Base-by-base conservation (phyloP, 2,888 invertebrate genomes). In the Frankliniella fusca region DNA sequence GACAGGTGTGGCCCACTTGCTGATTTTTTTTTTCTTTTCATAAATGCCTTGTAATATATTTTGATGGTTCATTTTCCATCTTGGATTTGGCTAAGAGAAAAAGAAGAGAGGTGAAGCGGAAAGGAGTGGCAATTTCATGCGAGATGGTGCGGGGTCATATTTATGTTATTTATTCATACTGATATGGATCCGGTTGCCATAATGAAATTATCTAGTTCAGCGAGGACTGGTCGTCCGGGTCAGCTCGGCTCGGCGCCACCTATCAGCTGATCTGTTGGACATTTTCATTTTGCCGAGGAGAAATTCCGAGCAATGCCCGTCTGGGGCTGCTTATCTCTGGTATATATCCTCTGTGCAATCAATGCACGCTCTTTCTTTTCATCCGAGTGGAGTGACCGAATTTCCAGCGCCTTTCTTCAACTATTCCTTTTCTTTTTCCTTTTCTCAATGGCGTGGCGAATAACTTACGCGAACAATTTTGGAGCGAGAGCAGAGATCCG, bases 171-270 rank as follows among this genome's bases (percentile, higher is more conserved):
- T 76, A 76, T 76, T 76, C 70, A 38, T 38, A 12, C 70, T 76
- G 70, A 76, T 76, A 76, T 27, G 70, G 70, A 76, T 76, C 70
- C 70, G 70, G 70, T 76, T 76, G 12, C 27, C 70, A 27, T 76
- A 76, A 76, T 76, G 23, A 76, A 76, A 76, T 76, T 76, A 76
- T 76, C 70, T 76, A 76, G 70, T 76, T 76, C 70, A 27, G 70
- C 70, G 54, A 38, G 38, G 38, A 38, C 38, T 38, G 38, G 38
- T 38, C 38, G 3, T 38, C 61, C 61, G n/a, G 61, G 61, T 18
- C 15, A 18, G 61, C 54, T 12, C n/a, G 5, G 70, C 70, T 1
- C 8, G 70, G 11, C 27, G 70, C 9, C n/a, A 27, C 70, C 70
- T 76, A 76, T 76, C 70, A 12, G 23, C n/a, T 38, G 23, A 10